Base-by-base conservation (phyloP, 2,888 invertebrate species). In the Netelia virgata region DNA sequence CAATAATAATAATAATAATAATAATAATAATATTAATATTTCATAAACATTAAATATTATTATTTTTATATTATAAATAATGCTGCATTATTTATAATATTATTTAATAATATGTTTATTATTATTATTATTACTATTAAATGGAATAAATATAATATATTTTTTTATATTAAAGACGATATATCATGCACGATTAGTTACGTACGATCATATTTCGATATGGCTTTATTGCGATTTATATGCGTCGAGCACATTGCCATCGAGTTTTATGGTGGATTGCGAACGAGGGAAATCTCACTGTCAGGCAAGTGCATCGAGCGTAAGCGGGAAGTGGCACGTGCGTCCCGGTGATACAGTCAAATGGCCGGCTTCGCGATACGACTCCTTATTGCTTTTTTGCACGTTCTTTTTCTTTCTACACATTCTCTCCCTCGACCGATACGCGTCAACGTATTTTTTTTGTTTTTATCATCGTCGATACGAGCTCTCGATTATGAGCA, bases 261-360 rank as follows among this genome's bases (percentile, higher is more conserved):
- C 36, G n/a, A 63, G 61, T 78, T 23, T 18, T 20, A 47, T 10
- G 59, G 66, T 72, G 78, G 41, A 61, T 76, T 61, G 64, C 72
- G 66, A 47, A 50, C 76, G 80, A 84, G 83, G 75, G 83, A 83
- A 83, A 83, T 83, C 79, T 83, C 66, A 76, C 50, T 79, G 50
- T 69, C 61, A 18, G 28, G 68, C 83, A 84, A 72, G 72, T 84
- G 76, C 61, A 76, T 75, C 75, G 83, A 70, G 68, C 50, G 28
- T 55, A 50, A 47, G 76, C 72, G 80, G 76, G 70, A 79, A 80
- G 70, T 80, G 79, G 83, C 83, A 84, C 83, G 83, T 84, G 28
- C 28, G 83, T 84, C 76, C n/a, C 72, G 72, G 83, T 80, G 80
- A 80, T 80, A 83, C 11, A 57, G 78, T 78, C 63, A 78, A 70